These are phyloP conservation scores for Cyprinus carpio DNA, from an alignment of 2,113 vertebrate species.

Conservation along the genomic window DNA sequence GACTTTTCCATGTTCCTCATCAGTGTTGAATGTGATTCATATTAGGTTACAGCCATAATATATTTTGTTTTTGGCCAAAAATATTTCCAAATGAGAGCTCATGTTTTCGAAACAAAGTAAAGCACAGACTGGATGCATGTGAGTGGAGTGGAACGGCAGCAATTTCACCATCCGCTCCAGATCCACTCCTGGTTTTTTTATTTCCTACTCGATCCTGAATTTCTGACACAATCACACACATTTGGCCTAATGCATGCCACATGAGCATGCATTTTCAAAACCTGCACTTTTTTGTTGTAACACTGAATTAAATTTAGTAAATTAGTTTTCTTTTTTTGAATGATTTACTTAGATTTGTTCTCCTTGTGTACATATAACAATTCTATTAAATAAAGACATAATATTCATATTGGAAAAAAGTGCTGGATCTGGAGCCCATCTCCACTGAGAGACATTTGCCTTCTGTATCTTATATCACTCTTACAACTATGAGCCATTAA, in stretches of 20 bases:
- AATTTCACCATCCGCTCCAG: too few relatives aligned
- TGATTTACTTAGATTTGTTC: neutral
- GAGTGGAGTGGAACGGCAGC: too few relatives aligned
- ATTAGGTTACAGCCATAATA: too few relatives aligned
- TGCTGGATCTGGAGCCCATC: neutral
- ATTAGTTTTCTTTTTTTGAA: neutral
- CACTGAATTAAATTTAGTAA: neutral
- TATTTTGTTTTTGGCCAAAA: too few relatives aligned
- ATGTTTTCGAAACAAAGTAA: too few relatives aligned
- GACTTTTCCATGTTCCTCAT: neutral
- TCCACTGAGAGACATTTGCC: neutral
- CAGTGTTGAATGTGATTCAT: too few relatives aligned
- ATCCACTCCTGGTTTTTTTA: too few relatives aligned
- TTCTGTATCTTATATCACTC: neutral
- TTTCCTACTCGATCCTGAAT: neutral
- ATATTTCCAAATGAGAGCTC: too few relatives aligned
- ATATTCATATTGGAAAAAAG: neutral
- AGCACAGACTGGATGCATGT: too few relatives aligned
- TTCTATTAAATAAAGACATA: neutral
- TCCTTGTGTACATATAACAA: neutral
- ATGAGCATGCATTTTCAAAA: neutral
- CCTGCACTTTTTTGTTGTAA: neutral
- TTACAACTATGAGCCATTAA: neutral
- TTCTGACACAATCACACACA: neutral
- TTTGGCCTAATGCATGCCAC: neutral